Conservation (phyloP, 1,140 invertebrate species). For the Antheraea pernyi region DNA sequence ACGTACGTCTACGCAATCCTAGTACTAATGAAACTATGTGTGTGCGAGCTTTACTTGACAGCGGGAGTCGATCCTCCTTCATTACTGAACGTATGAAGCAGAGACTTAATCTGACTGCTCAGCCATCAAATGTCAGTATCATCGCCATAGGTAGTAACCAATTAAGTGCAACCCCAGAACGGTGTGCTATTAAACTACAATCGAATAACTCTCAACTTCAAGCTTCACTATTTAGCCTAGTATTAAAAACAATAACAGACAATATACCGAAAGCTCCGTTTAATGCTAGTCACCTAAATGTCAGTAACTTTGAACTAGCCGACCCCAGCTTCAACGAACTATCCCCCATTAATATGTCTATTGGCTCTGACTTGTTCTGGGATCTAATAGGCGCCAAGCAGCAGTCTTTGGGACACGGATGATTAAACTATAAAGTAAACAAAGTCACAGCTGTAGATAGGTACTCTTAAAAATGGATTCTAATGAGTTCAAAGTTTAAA, state of each 20-base stretch:
- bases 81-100: not conserved
- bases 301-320: slow-evolving; percentile 17
- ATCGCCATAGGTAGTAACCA: slow-evolving; percentile 1
- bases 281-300: not conserved
- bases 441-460: no score
- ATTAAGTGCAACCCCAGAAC: not conserved
- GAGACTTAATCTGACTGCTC: not conserved
- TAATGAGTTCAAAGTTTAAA: no score
- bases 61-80: slow-evolving; percentile 11
- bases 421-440: no score
- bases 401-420: slow-evolving; percentile 9
- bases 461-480: no score
- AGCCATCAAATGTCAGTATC: slow-evolving; percentile 2
- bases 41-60: slow-evolving; percentile 4
- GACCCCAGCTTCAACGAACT: slow-evolving; percentile 28
- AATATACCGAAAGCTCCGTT: slow-evolving; percentile 7
- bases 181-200: not conserved
- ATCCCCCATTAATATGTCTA: slow-evolving; percentile 20
- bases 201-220: not conserved
- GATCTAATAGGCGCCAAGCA: slow-evolving; percentile 19
- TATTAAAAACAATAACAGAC: not conserved
- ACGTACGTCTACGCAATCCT: not conserved
- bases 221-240: not conserved
- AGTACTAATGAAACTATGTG: not conserved
- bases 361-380: slow-evolving; percentile 31